Evolutionary conservation across 2,888 invertebrate genomes (phyloP), one percentile per base, ranked within the genome.

Genomic region (Microctonus brassicae): DNA sequence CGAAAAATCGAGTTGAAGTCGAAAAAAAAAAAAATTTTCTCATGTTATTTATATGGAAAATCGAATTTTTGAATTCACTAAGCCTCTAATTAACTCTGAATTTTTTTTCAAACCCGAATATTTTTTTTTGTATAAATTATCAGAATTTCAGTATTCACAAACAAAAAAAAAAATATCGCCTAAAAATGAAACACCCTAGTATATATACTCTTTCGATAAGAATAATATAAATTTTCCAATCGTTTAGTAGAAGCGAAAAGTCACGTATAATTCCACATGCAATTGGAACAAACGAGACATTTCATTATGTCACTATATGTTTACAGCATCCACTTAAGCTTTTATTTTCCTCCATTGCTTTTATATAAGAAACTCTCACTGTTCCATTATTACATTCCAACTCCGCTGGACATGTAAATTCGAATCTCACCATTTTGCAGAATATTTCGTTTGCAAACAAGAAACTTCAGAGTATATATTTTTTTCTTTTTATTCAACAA

Each of bases 371-470:
- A 61, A 63, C 34, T 42, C 58, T 63, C 70, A 72, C 62, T 66
- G 67, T 61, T 64, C 62, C 70, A 65, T 76, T 76, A 76, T 75
- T 75, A 72, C 71, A 70, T 72, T 69, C 67, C 60, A 68, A 53
- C 61, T 52, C 9, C 58, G 26, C 26, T 55, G 63, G 58, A 47
- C 66, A 29, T 53, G 69, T 71, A 69, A 73, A 71, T 66, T 71
- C 47, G 63, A 61, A 72, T 72, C 58, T 47, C 39, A 58, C 29
- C 39, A 26, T 57, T 39, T 26, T n/a, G 24, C 22, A 20, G 64
- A 64, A 52, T 64, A 64, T 66, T 55, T 55, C 47, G 17, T 36
- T 24, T 20, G 52, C 52, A 55, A 65, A 55, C 34, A 55, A 34
- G 20, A 34, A 58, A 58, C 29, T 58, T 33, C 13, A 17, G 34